Base-by-base conservation (phyloP, 2,113 vertebrate species). In the Salvelinus alpinus region DNA sequence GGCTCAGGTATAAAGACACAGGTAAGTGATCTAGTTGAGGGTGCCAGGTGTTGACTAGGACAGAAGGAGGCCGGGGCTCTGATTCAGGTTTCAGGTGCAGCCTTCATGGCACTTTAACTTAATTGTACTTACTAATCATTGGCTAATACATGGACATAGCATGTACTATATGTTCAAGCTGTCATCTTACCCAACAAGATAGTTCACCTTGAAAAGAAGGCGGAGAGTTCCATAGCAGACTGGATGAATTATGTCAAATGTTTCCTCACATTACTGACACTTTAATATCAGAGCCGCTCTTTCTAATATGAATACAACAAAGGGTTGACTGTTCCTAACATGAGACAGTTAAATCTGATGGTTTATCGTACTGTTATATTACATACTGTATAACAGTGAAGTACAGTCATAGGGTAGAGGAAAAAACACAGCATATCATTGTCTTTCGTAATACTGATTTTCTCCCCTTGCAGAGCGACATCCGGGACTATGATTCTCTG, bases 401-500 rank as follows among this genome's bases (percentile, higher is more conserved):
- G 51, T 54, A 16, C 51, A 54, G 12, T 18, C 51, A 18, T 18
- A 18, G 51, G 51, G 51, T 18, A 54, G 51, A 54, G 16, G 51
- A 54, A 18, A 5, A 54, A 54, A 54, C 16, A 54, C 51, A 5
- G 14, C 51, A 44, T 44, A 44, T 54, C 5, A 54, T 4, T 16
- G 51, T 54, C 51, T 54, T 44, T 18, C 51, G 5, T 54, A 54
- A 8, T 76, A 31, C 1, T 48, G 47, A 73, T 76, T 78, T 80
- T 59, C 4, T 82, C 85, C 65, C 70, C 78, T 82, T 71, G 0
- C 88, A 99, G 97, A 94, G 91, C 5, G 97, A 99, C 72, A 92
- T 98, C 70, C 92, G 95, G 47, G 95, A 97, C 86, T 95, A 94
- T 60, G 88, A 93, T 1, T 93, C 95, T 5, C 92, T 98, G 31